Evolutionary conservation across 2,113 vertebrate genomes (phyloP).

Genomic region (Gymnocephalus cernua): DNA sequence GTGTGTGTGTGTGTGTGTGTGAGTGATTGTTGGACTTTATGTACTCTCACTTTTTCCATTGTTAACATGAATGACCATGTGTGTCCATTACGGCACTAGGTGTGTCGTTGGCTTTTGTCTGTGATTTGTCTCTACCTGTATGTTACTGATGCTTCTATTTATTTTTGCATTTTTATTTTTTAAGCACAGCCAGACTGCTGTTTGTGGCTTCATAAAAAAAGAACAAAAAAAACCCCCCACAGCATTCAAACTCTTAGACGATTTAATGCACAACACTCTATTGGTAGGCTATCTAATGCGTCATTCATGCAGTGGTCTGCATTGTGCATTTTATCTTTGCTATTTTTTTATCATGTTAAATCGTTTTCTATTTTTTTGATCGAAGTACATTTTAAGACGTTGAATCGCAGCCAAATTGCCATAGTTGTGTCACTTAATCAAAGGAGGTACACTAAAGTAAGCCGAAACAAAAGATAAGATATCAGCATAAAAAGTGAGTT

Average conservation of each 20-base stretch:
- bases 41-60: constrained; percentile 32
- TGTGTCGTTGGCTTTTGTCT: constrained; percentile 20
- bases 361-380: not conserved
- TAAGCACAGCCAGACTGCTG: not conserved
- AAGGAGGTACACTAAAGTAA: too few species aligned
- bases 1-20: not conserved
- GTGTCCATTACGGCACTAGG: constrained; percentile 12
- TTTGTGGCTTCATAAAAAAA: constrained; percentile 4
- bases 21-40: constrained; percentile 27
- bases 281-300: not conserved
- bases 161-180: not conserved
- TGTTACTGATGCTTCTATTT: not conserved
- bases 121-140: constrained; percentile 35
- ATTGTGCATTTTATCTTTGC: not conserved
- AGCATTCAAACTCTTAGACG: not conserved
- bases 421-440: too few species aligned
- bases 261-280: not conserved
- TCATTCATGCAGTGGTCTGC: not conserved
- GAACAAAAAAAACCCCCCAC: not conserved
- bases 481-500: too few species aligned
- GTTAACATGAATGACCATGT: constrained; percentile 37
- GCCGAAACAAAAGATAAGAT: not conserved
- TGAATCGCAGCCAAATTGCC: too few species aligned
- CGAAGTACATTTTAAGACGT: too few species aligned
- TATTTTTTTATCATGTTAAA: not conserved